Conservation (phyloP, 2,888 invertebrate species). For the Ischnus inquisitorius region DNA sequence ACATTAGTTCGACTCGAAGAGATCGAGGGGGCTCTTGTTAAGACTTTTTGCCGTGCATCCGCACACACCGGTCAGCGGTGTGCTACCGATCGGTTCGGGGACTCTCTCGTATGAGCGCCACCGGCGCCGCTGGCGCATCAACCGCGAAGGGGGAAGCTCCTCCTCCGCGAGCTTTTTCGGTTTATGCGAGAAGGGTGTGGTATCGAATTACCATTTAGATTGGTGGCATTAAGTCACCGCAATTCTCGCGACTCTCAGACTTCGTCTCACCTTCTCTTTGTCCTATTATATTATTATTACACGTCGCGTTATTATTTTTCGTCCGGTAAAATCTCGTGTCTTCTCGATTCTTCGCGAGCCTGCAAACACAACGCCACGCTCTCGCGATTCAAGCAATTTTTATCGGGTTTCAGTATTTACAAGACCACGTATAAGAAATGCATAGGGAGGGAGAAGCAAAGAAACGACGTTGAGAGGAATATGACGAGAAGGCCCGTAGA, state of each 20-base stretch:
- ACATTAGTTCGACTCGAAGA: conserved; percentile 51
- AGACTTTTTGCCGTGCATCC: conserved; percentile 65
- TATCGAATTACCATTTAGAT: conserved; percentile 85
- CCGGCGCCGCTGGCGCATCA: conserved; percentile 66
- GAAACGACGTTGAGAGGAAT: conserved; percentile 25
- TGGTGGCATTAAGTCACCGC: conserved; percentile 73
- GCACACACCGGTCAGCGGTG: conserved; percentile 27
- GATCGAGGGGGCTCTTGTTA: conserved; percentile 70
- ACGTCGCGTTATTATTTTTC: conserved; percentile 43
- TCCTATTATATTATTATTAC: conserved; percentile 29
- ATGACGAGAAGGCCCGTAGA: conserved; percentile 71
- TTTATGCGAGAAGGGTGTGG: conserved; percentile 83
- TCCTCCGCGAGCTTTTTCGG: conserved; percentile 75
- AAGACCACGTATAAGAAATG: conserved; percentile 6
- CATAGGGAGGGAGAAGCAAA: conserved; percentile 23
- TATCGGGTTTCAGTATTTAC: not conserved
- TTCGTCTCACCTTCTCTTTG: conserved; percentile 8
- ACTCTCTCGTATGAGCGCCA: conserved; percentile 60
- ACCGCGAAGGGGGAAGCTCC: conserved; percentile 41
- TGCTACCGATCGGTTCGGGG: conserved; percentile 67
- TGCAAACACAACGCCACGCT: not conserved
- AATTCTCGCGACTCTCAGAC: conserved; percentile 18
- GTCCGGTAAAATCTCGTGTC: conserved; percentile 24
- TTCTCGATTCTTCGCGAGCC: not conserved
- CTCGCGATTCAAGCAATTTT: not conserved